A percentile compares a stretch with the other conserved stretches of the same genome.
Conservation (phyloP, 2,888 invertebrate species). For the Diarsia brunnea region DNA sequence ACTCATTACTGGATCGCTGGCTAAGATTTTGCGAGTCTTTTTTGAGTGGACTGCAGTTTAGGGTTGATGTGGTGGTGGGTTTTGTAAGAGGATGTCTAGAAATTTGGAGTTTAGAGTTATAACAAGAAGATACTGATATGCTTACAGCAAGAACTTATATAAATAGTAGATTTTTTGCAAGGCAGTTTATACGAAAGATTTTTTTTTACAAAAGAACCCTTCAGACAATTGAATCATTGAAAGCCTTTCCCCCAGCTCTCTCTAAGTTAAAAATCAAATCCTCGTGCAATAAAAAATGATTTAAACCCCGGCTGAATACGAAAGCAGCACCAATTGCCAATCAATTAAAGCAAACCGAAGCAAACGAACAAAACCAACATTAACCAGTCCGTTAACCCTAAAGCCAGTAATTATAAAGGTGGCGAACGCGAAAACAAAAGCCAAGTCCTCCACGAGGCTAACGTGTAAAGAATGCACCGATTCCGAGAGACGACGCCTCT, state of each 20-base stretch:
- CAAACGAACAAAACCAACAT: conserved; percentile 68
- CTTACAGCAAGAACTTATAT: too few species aligned
- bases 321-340: conserved; percentile 62
- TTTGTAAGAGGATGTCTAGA: not conserved
- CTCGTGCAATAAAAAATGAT: conserved; percentile 41
- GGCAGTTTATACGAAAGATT: not conserved
- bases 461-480: conserved; percentile 80
- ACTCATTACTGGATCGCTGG: conserved; percentile 81
- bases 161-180: too few species aligned
- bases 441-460: conserved; percentile 65
- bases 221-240: not conserved
- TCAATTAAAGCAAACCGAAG: conserved; percentile 67
- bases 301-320: conserved; percentile 60
- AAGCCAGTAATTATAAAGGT: conserved; percentile 77
- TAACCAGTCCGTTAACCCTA: conserved; percentile 72
- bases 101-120: not conserved
- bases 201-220: not conserved
- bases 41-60: conserved; percentile 55
- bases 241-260: too few species aligned
- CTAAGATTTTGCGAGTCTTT: conserved; percentile 67
- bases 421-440: conserved; percentile 79
- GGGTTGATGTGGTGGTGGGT: not conserved
- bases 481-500: conserved; percentile 71
- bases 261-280: not conserved
- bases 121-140: not conserved